These are phyloP conservation scores for Pasiphila rectangulata DNA, from an alignment of 2,888 invertebrate genomes.

Conservation along the genomic window DNA sequence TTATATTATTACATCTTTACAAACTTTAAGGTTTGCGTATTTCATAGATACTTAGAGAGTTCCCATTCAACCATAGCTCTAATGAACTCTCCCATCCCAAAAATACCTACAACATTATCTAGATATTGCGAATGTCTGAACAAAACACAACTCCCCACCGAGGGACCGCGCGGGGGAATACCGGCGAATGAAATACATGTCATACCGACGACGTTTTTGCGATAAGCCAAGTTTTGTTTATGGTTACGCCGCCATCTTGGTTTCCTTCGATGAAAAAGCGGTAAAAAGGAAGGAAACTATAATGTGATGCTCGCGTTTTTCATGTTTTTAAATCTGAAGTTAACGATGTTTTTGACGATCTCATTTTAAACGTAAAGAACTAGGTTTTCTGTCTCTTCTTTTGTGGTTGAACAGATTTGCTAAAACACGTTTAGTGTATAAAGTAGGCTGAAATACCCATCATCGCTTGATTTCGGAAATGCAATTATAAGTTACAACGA, in stretches of 20 bases:
- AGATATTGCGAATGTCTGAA: conserved; percentile 41
- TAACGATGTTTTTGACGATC: neutral
- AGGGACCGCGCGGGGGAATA: conserved; percentile 50
- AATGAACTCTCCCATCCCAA: conserved; percentile 13
- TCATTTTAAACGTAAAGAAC: too few relatives aligned
- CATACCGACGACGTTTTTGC: conserved; percentile 61
- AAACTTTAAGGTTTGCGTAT: too few relatives aligned
- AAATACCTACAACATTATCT: conserved; percentile 39
- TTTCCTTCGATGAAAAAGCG: conserved; percentile 31
- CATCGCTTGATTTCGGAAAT: too few relatives aligned
- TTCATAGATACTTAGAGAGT: too few relatives aligned
- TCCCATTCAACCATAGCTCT: too few relatives aligned
- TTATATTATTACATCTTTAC: neutral
- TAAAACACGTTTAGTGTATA: too few relatives aligned
- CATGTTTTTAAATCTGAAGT: neutral
- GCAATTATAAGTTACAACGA: too few relatives aligned
- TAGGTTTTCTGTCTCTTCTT: too few relatives aligned
- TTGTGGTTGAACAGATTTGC: too few relatives aligned
- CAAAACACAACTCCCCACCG: conserved; percentile 42
- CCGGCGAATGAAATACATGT: conserved; percentile 56
- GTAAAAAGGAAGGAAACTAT: conserved; percentile 16
- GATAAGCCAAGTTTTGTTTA: conserved; percentile 67
- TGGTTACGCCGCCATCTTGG: conserved; percentile 58
- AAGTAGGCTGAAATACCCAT: too few relatives aligned
- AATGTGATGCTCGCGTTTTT: neutral